Evolutionary conservation across 2,888 invertebrate genomes (phyloP), one percentile per base, ranked within the genome.

Genomic region (Platerodrilus igneus): DNA sequence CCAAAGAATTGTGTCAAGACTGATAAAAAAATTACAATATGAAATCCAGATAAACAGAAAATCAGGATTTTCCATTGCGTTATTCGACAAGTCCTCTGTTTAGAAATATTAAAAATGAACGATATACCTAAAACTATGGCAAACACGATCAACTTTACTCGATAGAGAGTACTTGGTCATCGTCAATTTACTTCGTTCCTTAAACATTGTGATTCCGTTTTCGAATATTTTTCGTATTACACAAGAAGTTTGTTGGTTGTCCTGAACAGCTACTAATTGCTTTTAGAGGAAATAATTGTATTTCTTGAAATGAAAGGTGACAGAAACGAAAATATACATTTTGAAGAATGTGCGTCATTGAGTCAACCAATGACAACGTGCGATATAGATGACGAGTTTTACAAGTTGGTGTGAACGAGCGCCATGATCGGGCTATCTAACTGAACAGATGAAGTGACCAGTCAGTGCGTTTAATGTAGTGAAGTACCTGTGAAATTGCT

Each of bases 231-330:
- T 22, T 22, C 9, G 8, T 22, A n/a, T 7, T 22, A 22, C n/a
- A 22, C 22, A 22, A n/a, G 5, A 22, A 22, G 22, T n/a, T 22
- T 10, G 22, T n/a, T 22, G 22, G 22, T 22, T 22, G 6, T n/a
- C 22, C n/a, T 22, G 9, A 22, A 22, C n/a, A 22, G 22, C 10
- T 22, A 9, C 22, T 22, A 22, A 9, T 4, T 22, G 22, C 10
- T 22, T 22, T 22, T 22, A 10, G 22, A 22, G 10, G 5, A 22
- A 22, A 22, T 22, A 22, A 22, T 22, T n/a, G 9, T 22, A 44
- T 7, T 22, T 36, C 9, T 18, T 41, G 20, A 18, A 31, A 20
- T 13, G 26, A 18, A 22, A 4, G n/a, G n/a, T n/a, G n/a, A n/a
- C n/a, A n/a, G n/a, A n/a, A n/a, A n/a, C n/a, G n/a, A n/a, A n/a